Percentiles rank a stretch among this genome's conserved stretches.
These are phyloP conservation scores for Propithecus perrieri DNA, from an alignment of 2,797 vertebrate species.

Conservation along the genomic window DNA sequence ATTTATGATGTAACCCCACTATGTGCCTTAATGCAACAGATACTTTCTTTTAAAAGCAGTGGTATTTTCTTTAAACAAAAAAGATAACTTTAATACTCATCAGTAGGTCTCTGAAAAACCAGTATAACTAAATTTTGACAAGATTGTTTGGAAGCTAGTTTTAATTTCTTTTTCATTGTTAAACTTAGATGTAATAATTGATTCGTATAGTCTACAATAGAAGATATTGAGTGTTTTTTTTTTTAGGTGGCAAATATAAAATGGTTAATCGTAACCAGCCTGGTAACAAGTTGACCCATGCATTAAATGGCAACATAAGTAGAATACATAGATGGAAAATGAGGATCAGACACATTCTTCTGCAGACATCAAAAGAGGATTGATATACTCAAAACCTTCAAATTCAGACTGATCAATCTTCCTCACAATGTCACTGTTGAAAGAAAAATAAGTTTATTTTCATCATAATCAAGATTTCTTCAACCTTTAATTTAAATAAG, in stretches of 20 bases:
- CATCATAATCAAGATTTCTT: conserved; percentile 23
- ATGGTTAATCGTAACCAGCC: conserved; percentile 72
- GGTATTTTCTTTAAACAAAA: conserved; percentile 66
- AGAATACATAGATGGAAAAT: conserved; percentile 77
- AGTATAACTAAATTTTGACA: conserved; percentile 70
- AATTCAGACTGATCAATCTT: conserved; percentile 99
- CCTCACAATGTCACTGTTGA: conserved; percentile 93
- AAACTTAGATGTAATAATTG: conserved; percentile 53
- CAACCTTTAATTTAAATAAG: conserved; percentile 38
- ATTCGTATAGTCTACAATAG: conserved; percentile 48
- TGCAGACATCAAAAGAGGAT: conserved; percentile 98
- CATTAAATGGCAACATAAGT: conserved; percentile 75
- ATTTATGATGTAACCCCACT: conserved; percentile 45
- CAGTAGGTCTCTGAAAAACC: conserved; percentile 18
- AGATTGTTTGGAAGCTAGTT: conserved; percentile 59
- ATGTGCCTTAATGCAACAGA: conserved; percentile 45
- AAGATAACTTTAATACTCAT: not conserved
- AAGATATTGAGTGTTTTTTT: conserved; percentile 60
- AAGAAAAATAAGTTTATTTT: conserved; percentile 68
- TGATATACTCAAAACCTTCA: conserved; percentile 99
- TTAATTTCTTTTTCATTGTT: conserved; percentile 45
- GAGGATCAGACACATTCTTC: conserved; percentile 95
- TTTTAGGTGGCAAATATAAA: conserved; percentile 70
- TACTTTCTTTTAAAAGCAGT: conserved; percentile 57
- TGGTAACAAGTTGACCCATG: conserved; percentile 80